Percentiles rank a stretch among this genome's conserved stretches.
Evolutionary conservation across 2,888 invertebrate genomes (phyloP).

Genomic region (Trichogramma evanescens): DNA sequence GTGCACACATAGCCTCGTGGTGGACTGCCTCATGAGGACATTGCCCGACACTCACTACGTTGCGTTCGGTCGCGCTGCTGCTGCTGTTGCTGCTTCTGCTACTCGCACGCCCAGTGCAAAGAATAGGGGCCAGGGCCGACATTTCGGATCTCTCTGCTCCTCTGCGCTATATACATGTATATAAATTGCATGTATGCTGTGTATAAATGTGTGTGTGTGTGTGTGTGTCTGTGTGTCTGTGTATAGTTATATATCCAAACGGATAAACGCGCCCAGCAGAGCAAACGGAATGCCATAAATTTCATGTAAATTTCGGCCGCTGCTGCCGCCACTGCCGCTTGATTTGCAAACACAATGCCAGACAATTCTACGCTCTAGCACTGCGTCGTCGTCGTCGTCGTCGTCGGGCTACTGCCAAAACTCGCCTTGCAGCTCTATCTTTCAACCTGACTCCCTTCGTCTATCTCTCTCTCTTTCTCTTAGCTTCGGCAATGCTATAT

Average conservation of each 20-base stretch:
- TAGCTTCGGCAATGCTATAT: no score
- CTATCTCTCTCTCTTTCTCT: not conserved
- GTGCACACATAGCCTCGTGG: no score
- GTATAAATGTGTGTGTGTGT: not conserved
- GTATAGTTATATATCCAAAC: no score
- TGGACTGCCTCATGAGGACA: no score
- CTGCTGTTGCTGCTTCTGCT: no score
- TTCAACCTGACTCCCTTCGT: not conserved
- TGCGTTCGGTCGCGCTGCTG: no score
- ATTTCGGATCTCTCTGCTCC: no score
- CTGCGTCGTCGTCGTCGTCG: conserved; percentile 16
- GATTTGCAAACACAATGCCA: conserved; percentile 46
- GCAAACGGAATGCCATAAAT: conserved; percentile 44
- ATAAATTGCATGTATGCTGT: not conserved
- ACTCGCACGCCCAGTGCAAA: no score
- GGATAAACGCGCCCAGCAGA: conserved; percentile 12
- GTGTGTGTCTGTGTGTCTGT: not conserved
- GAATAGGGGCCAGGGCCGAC: no score
- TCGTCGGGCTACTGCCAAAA: conserved; percentile 30
- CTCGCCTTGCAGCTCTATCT: conserved; percentile 19
- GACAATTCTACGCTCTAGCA: conserved; percentile 40
- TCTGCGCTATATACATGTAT: not conserved
- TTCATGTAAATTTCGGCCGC: conserved; percentile 44
- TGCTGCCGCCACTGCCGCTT: conserved; percentile 30
- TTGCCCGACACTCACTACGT: no score